Evolutionary conservation across 2,113 vertebrate species (phyloP).

Genomic region (Sarotherodon lohbergeri): DNA sequence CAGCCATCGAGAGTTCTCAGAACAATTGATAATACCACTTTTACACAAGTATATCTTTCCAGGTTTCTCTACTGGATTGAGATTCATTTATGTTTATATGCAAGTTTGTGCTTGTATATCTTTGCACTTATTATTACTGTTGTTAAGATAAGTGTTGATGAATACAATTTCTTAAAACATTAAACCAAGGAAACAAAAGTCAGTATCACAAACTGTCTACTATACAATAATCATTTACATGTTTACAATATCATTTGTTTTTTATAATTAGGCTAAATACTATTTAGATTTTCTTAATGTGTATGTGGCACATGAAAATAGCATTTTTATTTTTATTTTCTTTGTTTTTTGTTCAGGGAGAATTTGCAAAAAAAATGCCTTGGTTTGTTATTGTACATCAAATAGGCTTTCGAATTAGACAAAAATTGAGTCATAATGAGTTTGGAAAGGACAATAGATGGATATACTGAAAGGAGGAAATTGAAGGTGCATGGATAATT

Average conservation of each 20-base stretch:
- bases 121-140: not conserved
- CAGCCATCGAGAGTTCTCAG: not conserved
- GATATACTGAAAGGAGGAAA: not conserved
- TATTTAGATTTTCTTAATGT: not conserved
- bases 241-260: not conserved
- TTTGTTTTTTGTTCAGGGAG: not conserved
- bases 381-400: not conserved
- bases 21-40: not conserved
- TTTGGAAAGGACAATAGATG: not conserved
- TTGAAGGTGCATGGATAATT: conserved; percentile 4
- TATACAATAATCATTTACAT: not conserved
- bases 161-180: not conserved
- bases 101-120: not conserved
- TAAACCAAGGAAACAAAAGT: not conserved
- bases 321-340: not conserved
- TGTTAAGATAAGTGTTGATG: not conserved
- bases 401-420: not conserved
- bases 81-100: not conserved
- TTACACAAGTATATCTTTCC: not conserved
- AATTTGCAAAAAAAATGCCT: not conserved
- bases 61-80: not conserved
- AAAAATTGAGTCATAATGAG: not conserved
- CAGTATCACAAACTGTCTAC: not conserved
- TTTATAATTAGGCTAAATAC: not conserved
- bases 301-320: not conserved